Evolutionary conservation across 2,113 vertebrate genomes (phyloP).

Genomic region (Rhabdornis inornatus): DNA sequence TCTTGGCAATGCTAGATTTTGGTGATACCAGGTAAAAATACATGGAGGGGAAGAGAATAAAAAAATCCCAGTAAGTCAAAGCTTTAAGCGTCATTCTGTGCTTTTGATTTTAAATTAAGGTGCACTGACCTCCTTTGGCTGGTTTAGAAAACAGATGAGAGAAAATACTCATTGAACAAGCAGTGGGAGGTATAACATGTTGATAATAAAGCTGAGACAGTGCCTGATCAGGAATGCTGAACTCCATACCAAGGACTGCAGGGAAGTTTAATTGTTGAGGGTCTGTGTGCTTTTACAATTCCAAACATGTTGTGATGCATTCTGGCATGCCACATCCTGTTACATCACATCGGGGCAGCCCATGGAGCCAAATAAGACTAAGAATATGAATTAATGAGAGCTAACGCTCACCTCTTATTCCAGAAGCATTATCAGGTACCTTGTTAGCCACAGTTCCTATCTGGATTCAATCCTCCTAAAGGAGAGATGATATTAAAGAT

Average conservation of each 20-base stretch:
- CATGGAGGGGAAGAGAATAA: not conserved
- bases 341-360: not conserved
- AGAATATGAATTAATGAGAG: constrained; percentile 34
- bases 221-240: not conserved
- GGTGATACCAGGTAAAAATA: not conserved
- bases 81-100: not conserved
- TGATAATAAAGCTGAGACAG: not conserved
- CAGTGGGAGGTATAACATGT: not conserved
- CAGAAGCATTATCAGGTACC: not conserved
- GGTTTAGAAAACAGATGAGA: not conserved
- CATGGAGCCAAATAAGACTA: not conserved
- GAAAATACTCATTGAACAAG: not conserved
- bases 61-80: not conserved
- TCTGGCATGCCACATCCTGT: constrained; percentile 35
- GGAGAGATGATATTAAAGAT: not conserved
- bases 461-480: not conserved
- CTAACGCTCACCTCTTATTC: not conserved
- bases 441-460: not conserved
- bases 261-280: not conserved
- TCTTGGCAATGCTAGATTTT: not conserved
- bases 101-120: constrained; percentile 16
- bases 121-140: not conserved
- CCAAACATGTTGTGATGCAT: not conserved
- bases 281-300: constrained; percentile 8
- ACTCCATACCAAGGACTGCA: not conserved